Evolutionary conservation across 2,797 vertebrate genomes (phyloP), one percentile per base, ranked within the genome.

Genomic region (Chelonia mydas): DNA sequence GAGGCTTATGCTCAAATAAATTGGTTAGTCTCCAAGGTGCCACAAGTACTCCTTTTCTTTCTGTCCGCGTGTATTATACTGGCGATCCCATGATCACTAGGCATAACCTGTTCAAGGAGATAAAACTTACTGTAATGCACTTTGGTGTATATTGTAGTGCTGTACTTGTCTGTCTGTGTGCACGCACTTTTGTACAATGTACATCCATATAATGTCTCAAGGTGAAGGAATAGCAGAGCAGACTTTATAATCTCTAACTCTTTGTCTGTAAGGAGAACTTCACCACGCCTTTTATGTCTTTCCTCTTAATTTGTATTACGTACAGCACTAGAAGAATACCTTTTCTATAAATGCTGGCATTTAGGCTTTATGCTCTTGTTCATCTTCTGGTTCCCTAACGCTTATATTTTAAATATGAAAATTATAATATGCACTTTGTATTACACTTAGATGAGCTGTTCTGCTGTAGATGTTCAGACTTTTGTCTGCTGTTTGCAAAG

Each of bases 121-220:
- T 8, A 25, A 31, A 84, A 68, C n/a, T 10, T 81, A 49, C 82
- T 0, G 0, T 47, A 68, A 81, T 0, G 0, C 3, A 1, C 59
- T 68, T 1, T 0, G 50, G 81, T 61, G 7, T 87, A 72, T 85
- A 1, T 27, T 5, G 11, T 41, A 31, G 23, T 76, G 6, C 11
- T 0, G 0, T 87, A 11, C 31, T 84, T 84, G 28, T 21, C 49
- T 0, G 0, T 54, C 37, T 25, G 45, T 0, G 0, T 59, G 41
- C 50, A 33, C 45, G 11, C 76, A 19, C 57, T 11, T 25, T 5
- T 89, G 84, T 88, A 88, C 11, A 57, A 6, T 76, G 23, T 27
- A 7, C 57, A 72, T 4, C n/a, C 21, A 21, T 49, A 27, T 15
- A 77, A 27, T 87, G n/a, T 50, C 47, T 53, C 76, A 59, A 2